These are phyloP conservation scores for Protobothrops flavoviridis DNA, from an alignment of 2,113 vertebrate species.

Conservation along the genomic window DNA sequence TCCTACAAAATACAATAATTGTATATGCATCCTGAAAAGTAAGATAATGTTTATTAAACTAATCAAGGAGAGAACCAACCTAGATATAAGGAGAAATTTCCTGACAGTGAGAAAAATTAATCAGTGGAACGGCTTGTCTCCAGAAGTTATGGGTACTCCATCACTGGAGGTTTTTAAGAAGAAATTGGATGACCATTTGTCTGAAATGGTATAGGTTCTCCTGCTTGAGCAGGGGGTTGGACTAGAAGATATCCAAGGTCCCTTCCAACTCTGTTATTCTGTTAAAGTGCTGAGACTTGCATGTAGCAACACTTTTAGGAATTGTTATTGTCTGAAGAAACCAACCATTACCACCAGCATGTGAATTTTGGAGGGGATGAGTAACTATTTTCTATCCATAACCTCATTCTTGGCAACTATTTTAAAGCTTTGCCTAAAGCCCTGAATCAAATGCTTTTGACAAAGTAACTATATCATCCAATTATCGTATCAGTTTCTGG, in stretches of 20 bases:
- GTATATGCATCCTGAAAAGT: background rate
- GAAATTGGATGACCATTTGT: background rate
- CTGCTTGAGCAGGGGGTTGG: background rate
- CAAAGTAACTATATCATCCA: background rate
- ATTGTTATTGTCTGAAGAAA: background rate
- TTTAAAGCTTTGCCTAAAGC: background rate
- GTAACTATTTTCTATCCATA: background rate
- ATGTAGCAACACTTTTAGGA: background rate
- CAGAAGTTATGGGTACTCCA: background rate
- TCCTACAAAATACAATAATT: background rate
- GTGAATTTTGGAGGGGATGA: background rate
- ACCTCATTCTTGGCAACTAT: background rate
- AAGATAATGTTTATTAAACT: background rate
- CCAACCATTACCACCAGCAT: background rate
- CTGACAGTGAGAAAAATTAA: background rate
- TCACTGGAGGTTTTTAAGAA: background rate
- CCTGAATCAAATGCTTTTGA: background rate
- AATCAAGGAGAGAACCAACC: background rate
- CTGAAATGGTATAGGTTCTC: background rate
- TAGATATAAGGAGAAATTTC: background rate
- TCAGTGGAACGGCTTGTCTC: background rate
- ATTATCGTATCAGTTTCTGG: background rate
- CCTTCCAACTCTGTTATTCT: background rate
- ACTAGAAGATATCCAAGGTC: background rate
- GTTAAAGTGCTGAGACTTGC: background rate